Base-by-base conservation (phyloP, 1,140 invertebrate species). In the Ditylenchus dipsaci region DNA sequence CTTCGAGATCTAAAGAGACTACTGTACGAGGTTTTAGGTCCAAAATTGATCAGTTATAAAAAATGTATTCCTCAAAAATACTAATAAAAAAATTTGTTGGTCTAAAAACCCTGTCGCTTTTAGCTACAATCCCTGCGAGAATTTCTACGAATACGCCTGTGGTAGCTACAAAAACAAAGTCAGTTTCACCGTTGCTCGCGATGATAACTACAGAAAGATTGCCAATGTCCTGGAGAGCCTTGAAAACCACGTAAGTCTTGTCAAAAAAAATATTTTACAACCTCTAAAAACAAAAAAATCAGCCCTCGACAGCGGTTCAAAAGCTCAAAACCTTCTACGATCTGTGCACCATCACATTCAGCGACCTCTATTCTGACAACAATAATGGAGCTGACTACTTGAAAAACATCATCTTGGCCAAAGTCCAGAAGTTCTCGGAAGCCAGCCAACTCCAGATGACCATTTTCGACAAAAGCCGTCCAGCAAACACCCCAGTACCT, bases 101-200 rank as follows among this genome's bases (percentile, higher is more conserved):
- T 3, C 3, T 11, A 5, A 3, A 38, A 38, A 38, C 33, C 11
- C 33, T 38, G 3, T 38, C 11, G 11, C 11, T 38, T 53, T 43
- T 38, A 60, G 26, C 21, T 23, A 56, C 23, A 42, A 75, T 42
- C 72, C 69, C 9, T 71, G 69, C 69, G 30, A 71, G 49, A 71
- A 71, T 33, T 71, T 71, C 29, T 72, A 71, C 26, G 69, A 74
- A 13, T 71, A 71, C 53, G 43, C 71, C 11, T 71, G 69, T 49
- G 56, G 69, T 0, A 71, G 63, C 53, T 64, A 21, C 71, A 75
- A 75, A 17, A 45, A 45, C 21, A 27, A 21, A 53, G 17, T 69
- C 8, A 62, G 42, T 30, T 64, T 64, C 1, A 19, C 15, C 26
- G n/a, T 64, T 15, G 5, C 29, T 26, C 63, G 42, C 42, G 1